Base-by-base conservation (phyloP, 2,113 vertebrate genomes). In the Glaucomys volans region DNA sequence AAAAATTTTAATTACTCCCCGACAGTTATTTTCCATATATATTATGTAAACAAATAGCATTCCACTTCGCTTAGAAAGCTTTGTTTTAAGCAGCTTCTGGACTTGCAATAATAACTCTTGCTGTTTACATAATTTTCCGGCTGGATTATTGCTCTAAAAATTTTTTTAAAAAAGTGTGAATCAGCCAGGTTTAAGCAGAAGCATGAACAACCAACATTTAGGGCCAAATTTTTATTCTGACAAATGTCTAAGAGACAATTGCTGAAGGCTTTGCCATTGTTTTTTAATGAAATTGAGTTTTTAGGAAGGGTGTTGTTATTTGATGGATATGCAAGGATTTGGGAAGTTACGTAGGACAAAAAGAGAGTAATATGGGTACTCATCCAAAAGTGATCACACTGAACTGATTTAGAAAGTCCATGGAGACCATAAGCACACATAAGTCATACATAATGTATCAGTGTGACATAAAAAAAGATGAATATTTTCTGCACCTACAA, bases 131-230 rank as follows among this genome's bases (percentile, higher is more conserved):
- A 94, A 0, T 97, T 97, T 97, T 96, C 42, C 5, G 42, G 32
- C 24, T 79, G 82, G 47, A 82, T 90, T 95, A 66, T 90, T 96
- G 50, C 50, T 97, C 91, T 95, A 92, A 75, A 3, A 75, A 97
- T n/a, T n/a, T n/a, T n/a, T n/a, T n/a, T n/a, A n/a, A 62, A 62
- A 93, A 87, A 83, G 69, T 90, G 40, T 74, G n/a, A 44, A 64
- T 66, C 77, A 28, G 44, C 71, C 26, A 54, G 35, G 9, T 76
- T 20, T 88, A 75, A 93, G 64, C 80, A 90, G 79, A 32, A 67
- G 87, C 13, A 50, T 32, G 8, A 91, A 74, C 37, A 81, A 4
- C 18, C 66, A 37, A 89, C 35, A 87, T 94, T 71, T 28, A 86
- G 13, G 44, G 75, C 67, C 83, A 80, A 67, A 32, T 18, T 75